These are phyloP conservation scores for Meteorus cinctellus DNA, from an alignment of 2,888 invertebrate species.

Conservation along the genomic window DNA sequence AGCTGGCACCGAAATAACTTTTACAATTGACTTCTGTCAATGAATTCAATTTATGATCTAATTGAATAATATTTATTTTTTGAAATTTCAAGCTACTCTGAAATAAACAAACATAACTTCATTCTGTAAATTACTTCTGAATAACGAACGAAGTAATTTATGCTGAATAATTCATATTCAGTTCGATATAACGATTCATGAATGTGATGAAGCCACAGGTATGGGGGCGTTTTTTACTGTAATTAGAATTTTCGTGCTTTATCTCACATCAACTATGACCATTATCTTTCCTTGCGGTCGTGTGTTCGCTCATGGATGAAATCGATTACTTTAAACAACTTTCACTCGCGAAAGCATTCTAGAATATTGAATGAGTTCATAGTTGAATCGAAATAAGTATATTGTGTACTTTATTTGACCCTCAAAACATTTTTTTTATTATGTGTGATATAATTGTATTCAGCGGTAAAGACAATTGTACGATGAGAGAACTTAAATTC, in stretches of 20 bases:
- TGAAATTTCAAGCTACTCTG: neutral
- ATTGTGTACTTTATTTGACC: constrained; percentile 3
- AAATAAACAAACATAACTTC: neutral
- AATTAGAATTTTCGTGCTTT: neutral
- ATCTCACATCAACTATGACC: neutral
- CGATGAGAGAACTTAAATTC: too few relatives aligned
- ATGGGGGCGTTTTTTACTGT: neutral
- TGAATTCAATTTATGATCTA: neutral
- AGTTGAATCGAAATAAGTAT: neutral
- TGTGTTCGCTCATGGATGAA: neutral
- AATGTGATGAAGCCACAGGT: neutral
- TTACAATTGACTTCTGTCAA: neutral
- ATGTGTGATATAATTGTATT: neutral
- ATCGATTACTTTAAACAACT: neutral
- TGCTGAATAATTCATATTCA: neutral
- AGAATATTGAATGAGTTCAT: neutral
- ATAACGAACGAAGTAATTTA: neutral
- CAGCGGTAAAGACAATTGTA: neutral
- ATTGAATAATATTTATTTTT: neutral
- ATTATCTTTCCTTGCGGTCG: neutral
- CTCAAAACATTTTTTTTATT: neutral
- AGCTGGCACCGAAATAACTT: constrained; percentile 42
- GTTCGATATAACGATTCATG: neutral
- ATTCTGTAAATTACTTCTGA: neutral
- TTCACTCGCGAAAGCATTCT: neutral